Conservation (phyloP, 2,797 vertebrate genomes). For the Centropyge bicolor region DNA sequence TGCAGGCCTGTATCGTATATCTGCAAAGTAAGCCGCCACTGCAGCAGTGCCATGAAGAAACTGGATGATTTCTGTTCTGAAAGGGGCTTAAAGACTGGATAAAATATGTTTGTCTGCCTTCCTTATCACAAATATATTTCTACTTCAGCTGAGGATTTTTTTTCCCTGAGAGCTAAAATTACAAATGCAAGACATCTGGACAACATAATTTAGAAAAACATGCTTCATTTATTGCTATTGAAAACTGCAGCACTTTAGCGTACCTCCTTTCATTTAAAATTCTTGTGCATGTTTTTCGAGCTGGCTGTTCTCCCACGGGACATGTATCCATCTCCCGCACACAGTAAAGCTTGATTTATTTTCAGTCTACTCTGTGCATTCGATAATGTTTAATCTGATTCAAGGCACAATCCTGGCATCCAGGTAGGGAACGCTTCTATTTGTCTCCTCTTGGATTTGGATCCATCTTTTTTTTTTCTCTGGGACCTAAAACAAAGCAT, state of each 20-base stretch:
- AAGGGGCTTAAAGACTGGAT: constrained; percentile 54
- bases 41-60: constrained; percentile 54
- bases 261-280: constrained; percentile 66
- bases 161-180: constrained; percentile 37
- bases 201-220: constrained; percentile 56
- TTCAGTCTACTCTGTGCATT: constrained; percentile 68
- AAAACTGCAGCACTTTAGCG: constrained; percentile 57
- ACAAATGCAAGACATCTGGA: constrained; percentile 61
- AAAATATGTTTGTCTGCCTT: constrained; percentile 42
- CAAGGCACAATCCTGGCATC: constrained; percentile 69
- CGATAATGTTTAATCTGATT: constrained; percentile 74
- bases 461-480: constrained; percentile 72
- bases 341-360: constrained; percentile 78
- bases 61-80: constrained; percentile 49
- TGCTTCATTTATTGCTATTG: constrained; percentile 35
- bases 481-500: constrained; percentile 80
- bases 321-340: constrained; percentile 61
- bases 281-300: constrained; percentile 63
- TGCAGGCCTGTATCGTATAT: constrained; percentile 71
- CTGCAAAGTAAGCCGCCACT: constrained; percentile 69
- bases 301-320: constrained; percentile 62
- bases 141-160: constrained; percentile 30
- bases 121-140: constrained; percentile 53
- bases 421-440: constrained; percentile 71
- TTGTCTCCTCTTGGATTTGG: constrained; percentile 76